phyloP scores from a whole-genome alignment of 2,888 invertebrate species.

The Pocota personata region DNA sequence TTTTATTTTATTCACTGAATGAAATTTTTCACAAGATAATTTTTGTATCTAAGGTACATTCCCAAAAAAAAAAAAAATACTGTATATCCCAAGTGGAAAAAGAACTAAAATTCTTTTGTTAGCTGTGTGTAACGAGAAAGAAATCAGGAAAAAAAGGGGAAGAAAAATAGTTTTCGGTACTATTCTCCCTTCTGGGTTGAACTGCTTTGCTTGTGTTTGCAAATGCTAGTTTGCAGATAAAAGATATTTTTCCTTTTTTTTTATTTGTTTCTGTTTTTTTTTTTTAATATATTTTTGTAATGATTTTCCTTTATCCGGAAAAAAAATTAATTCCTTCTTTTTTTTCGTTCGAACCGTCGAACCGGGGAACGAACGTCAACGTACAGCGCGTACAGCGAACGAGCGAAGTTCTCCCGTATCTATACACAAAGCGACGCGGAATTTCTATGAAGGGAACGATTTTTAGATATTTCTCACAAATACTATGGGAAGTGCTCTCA shows the following conservation, averaged over 20 bases:
- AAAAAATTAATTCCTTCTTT: slow-evolving; percentile 38
- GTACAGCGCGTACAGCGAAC: slow-evolving; percentile 73
- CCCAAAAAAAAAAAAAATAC: slow-evolving; percentile 1
- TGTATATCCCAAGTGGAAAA: slow-evolving; percentile 26
- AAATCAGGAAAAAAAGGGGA: slow-evolving; percentile 1
- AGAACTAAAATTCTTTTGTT: slow-evolving; percentile 19
- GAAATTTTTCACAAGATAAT: neutral
- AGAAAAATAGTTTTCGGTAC: slow-evolving; percentile 18
- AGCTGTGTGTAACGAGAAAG: neutral
- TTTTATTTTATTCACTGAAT: neutral
- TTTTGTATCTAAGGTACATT: neutral
- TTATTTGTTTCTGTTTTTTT: slow-evolving; percentile 4
- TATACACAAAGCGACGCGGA: slow-evolving; percentile 74
- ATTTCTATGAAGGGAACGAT: slow-evolving; percentile 69
- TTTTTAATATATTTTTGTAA: neutral
- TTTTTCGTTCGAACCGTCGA: slow-evolving; percentile 68
- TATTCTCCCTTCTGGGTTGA: neutral
- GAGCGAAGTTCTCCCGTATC: slow-evolving; percentile 73
- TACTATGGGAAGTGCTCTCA: neutral
- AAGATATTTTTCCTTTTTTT: neutral
- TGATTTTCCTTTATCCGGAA: slow-evolving; percentile 28
- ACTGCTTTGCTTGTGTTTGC: neutral
- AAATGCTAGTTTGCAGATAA: neutral
- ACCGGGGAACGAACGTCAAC: slow-evolving; percentile 72
- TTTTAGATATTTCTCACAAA: slow-evolving; percentile 59